phyloP scores from a whole-genome alignment of 2,797 vertebrate species.

The Halcyon smyrnensis region DNA sequence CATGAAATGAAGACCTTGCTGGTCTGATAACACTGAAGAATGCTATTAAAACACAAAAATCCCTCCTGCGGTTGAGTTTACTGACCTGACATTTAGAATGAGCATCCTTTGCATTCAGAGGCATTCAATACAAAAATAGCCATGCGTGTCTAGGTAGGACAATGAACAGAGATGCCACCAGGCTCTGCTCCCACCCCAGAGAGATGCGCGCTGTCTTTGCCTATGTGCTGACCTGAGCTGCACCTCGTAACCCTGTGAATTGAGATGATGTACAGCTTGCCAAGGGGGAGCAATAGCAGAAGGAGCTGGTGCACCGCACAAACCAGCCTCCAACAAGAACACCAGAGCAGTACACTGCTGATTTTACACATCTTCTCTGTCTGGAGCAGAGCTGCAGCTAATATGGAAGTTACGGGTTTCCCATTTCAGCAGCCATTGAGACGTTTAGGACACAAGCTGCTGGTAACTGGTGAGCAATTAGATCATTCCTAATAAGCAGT shows the following conservation, averaged over 20 bases:
- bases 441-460: not conserved
- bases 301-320: rapidly evolving
- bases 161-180: not conserved
- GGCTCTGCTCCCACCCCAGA: not conserved
- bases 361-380: not conserved
- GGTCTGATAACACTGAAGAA: not conserved
- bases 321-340: rapidly evolving
- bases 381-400: not conserved
- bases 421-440: not conserved
- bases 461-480: not conserved
- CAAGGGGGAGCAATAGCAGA: not conserved
- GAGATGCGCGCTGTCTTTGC: rapidly evolving
- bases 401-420: not conserved
- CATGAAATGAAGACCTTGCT: not conserved
- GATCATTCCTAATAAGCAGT: not conserved
- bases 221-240: not conserved
- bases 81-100: not conserved
- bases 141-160: not conserved
- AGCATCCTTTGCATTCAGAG: not conserved
- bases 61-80: not conserved
- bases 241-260: rapidly evolving
- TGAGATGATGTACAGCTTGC: not conserved
- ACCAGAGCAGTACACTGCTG: rapidly evolving
- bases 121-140: rapidly evolving
- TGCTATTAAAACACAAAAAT: not conserved